phyloP scores from a whole-genome alignment of 2,888 invertebrate species.

The Ophioninae sp. region DNA sequence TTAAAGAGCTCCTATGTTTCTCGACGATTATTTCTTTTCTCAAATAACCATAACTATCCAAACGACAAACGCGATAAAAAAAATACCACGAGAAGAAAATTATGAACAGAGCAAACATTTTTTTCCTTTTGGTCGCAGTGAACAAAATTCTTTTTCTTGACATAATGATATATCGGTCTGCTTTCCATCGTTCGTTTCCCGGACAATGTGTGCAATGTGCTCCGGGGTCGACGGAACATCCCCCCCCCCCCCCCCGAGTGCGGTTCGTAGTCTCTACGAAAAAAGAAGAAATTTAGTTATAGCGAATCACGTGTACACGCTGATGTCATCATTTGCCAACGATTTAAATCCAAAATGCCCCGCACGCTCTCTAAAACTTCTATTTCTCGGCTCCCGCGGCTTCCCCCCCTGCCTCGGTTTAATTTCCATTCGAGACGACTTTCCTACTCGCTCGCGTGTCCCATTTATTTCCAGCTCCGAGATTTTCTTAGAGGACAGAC shows the following conservation, averaged over 20 bases:
- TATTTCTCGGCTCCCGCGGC: not conserved
- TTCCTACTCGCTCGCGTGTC: slow-evolving; percentile 1
- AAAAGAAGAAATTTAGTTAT: not conserved
- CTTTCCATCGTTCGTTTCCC: slow-evolving; percentile 28
- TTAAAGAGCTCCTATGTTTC: no score
- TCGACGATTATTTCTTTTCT: no score
- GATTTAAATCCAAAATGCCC: no score
- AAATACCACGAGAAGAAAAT: no score
- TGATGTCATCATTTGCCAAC: slow-evolving; percentile 14
- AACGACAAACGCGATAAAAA: no score
- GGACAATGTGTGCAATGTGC: slow-evolving; percentile 40
- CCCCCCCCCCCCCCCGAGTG: no score
- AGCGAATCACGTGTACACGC: not conserved
- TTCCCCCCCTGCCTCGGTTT: no score
- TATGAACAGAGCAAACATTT: no score
- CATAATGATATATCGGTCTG: not conserved
- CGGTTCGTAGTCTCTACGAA: slow-evolving; percentile 21
- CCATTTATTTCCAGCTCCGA: slow-evolving; percentile 55
- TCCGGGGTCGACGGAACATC: slow-evolving; percentile 44
- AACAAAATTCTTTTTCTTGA: no score
- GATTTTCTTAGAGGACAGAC: slow-evolving; percentile 48
- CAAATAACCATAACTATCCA: no score
- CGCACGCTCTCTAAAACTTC: not conserved
- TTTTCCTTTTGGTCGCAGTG: not conserved
- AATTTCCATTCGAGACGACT: no score